phyloP scores from a whole-genome alignment of 2,888 invertebrate species.

The Hypena proboscidalis region DNA sequence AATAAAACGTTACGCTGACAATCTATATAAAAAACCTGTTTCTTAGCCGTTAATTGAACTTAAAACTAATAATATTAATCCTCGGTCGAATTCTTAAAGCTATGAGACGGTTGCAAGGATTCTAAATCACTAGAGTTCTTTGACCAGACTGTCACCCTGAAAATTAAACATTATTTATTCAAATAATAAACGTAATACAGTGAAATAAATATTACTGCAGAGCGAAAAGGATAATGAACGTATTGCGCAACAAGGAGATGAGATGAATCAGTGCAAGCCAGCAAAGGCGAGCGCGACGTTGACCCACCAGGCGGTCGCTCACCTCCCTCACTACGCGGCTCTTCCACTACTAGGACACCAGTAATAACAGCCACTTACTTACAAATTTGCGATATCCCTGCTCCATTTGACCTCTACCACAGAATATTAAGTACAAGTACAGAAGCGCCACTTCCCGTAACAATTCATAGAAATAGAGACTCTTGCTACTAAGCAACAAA shows the following conservation, averaged over 20 bases:
- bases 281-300: constrained; percentile 57
- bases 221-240: constrained; percentile 32
- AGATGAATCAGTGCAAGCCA: constrained; percentile 56
- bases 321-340: constrained; percentile 56
- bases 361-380: constrained; percentile 6
- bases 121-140: constrained; percentile 8
- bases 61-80: not conserved
- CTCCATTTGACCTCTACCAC: not conserved
- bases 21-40: not conserved
- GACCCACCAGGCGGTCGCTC: constrained; percentile 75
- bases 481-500: no score
- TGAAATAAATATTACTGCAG: not conserved
- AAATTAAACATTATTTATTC: not conserved
- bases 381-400: constrained; percentile 1
- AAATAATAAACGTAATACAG: no score
- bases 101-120: not conserved
- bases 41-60: not conserved
- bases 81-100: not conserved
- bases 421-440: no score
- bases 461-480: no score
- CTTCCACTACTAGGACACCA: constrained; percentile 19
- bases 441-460: no score
- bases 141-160: constrained; percentile 15
- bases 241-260: constrained; percentile 59
- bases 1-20: no score